Conservation (phyloP, 2,888 invertebrate species). For the Catocala fraxini region DNA sequence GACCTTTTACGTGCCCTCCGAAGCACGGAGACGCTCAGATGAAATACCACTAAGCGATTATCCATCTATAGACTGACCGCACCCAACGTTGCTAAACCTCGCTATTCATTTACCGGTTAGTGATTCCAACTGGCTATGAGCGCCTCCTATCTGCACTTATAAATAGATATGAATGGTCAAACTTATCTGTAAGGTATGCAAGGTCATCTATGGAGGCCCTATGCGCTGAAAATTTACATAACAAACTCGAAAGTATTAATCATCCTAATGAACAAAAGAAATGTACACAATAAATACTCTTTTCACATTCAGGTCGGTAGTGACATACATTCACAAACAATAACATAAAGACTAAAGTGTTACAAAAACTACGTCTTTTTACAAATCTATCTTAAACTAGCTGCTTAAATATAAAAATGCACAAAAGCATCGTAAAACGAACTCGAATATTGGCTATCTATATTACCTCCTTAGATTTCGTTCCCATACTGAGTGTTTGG, state of each 20-base stretch:
- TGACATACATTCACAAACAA: constrained; percentile 32
- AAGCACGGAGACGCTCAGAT: too few species aligned
- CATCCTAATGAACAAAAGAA: background rate
- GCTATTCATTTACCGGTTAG: too few species aligned
- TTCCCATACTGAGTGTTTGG: constrained; percentile 77
- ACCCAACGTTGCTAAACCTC: too few species aligned
- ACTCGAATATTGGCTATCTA: constrained; percentile 52
- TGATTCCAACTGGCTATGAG: too few species aligned
- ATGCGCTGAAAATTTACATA: too few species aligned
- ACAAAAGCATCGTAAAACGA: constrained; percentile 27
- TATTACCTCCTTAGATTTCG: constrained; percentile 65
- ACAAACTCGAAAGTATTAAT: constrained; percentile 15
- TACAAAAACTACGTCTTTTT: constrained; percentile 55
- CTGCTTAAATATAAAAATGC: constrained; percentile 35
- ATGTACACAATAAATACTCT: constrained; percentile 6
- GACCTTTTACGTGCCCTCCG: too few species aligned
- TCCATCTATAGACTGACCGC: too few species aligned
- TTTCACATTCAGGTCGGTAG: constrained; percentile 9
- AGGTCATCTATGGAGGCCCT: too few species aligned
- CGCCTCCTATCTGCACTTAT: too few species aligned
- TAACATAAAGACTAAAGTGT: constrained; percentile 39
- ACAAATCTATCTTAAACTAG: constrained; percentile 46
- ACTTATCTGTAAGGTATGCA: too few species aligned
- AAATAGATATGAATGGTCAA: too few species aligned
- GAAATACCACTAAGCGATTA: too few species aligned